Evolutionary conservation across 2,113 vertebrate species (phyloP), one percentile per base, ranked within the genome.

Genomic region (Callopanchax toddi): DNA sequence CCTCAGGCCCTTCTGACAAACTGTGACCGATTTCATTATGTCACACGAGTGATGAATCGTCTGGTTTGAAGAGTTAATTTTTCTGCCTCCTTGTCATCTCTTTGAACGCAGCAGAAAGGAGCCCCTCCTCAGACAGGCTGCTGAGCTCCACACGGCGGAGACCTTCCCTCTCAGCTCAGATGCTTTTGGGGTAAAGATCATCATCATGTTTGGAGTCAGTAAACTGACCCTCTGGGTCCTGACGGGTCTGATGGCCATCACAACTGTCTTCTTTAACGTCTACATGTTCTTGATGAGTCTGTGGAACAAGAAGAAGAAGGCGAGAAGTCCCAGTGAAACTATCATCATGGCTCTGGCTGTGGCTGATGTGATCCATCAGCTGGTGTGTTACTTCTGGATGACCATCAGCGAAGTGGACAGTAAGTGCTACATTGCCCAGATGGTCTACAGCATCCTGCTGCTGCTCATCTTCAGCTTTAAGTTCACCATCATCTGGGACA

Each of bases 401-500:
- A 90, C 82, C 18, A 75, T 92, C 85, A 75, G 83, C 4, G 63
- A 85, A 45, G 1, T 91, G 20, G 92, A 92, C 72, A 21, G 1
- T 0, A 3, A 37, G 5, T 92, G 92, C 56, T 46, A 2, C 4
- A 32, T 90, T 0, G 6, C 11, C 6, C 9, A 55, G 11, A n/a
- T 6, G 23, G 2, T 42, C 3, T 88, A 89, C 66, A 16, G 78
- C 2, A 0, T 84, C 51, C 49, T 91, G 25, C 18, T 92, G 3
- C 57, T 89, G 54, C 1, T 81, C 0, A 42, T 85, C 64, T 81
- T 57, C 74, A 89, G 88, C 61, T 46, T 90, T 39, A 93, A 92
- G 76, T 91, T 91, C 82, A 87, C 74, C 50, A 84, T 92, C 26
- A 78, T 91, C 77, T 93, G 92, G 92, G 83, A 81, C 78, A 89